These are phyloP conservation scores for Heliopora coerulea DNA, from an alignment of 92 coral and sea anemone genomes.

Conservation along the genomic window DNA sequence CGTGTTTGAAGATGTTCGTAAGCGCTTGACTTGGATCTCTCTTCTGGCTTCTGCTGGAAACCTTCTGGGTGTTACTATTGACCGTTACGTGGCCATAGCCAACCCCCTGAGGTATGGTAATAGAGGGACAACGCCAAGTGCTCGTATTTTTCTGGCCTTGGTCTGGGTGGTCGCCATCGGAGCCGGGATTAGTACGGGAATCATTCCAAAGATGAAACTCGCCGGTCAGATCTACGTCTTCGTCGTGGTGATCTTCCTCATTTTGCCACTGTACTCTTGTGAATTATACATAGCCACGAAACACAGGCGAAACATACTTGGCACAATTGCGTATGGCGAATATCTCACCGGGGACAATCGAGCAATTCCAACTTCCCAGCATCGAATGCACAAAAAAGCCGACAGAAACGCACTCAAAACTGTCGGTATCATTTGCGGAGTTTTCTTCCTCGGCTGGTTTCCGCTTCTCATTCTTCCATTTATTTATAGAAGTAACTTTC, in stretches of 20 bases:
- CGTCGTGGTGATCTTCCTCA: constrained; percentile 50
- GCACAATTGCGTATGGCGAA: not conserved
- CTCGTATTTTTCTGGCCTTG: constrained; percentile 44
- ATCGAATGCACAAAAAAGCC: not conserved
- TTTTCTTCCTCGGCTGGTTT: constrained; percentile 83
- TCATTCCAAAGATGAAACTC: constrained; percentile 30
- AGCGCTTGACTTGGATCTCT: constrained; percentile 74
- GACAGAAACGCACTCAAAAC: constrained; percentile 74
- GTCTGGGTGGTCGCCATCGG: constrained; percentile 68
- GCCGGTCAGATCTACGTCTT: constrained; percentile 58
- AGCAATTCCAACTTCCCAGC: not conserved
- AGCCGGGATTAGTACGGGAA: constrained; percentile 64
- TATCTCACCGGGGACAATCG: not conserved
- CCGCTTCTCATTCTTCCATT: constrained; percentile 74
- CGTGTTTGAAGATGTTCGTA: constrained; percentile 58
- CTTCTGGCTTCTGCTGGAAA: constrained; percentile 86
- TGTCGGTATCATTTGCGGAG: constrained; percentile 68
- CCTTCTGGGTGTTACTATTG: constrained; percentile 80
- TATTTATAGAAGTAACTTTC: constrained; percentile 51
- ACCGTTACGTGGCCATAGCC: constrained; percentile 80
- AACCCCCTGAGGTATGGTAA: constrained; percentile 67
- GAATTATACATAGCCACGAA: constrained; percentile 68
- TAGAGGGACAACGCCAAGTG: constrained; percentile 46
- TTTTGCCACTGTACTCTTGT: constrained; percentile 71
- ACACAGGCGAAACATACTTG: constrained; percentile 64